Base-by-base conservation (phyloP, 2,797 vertebrate species). In the Hylomyscus alleni region DNA sequence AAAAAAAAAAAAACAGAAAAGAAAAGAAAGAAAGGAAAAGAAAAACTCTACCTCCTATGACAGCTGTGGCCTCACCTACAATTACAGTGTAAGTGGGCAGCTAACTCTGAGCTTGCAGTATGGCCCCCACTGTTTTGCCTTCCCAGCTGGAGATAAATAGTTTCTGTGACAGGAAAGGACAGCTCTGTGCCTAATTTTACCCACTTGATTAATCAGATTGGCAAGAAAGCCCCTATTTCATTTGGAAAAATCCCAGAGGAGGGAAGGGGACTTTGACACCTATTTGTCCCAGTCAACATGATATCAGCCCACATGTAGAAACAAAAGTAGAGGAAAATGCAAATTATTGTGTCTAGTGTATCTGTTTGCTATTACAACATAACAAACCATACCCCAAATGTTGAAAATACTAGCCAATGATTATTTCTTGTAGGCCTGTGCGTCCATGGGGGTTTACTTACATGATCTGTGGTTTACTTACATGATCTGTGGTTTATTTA, bases 301-400 rank as follows among this genome's bases (percentile, higher is more conserved):
- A 52, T 47, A 69, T 69, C 20, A 86, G 81, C 47, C 31, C 73
- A 92, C 87, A 75, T 54, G 17, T 62, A 56, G 58, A 37, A 80
- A 81, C 26, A 54, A 93, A 93, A 40, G 13, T n/a, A 44, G n/a
- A 94, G 52, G 34, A 52, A 95, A 96, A 86, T 78, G 12, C 10
- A 50, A 31, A 89, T 44, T 62, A 73, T 37, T 72, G 0, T 83
- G 22, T 82, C 24, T 80, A 37, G 0, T 60, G 67, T 80, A 47
- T 69, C 40, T n/a, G 19, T 85, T 81, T 80, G 47, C n/a, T 77
- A 40, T 91, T 80, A 4, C 80, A 90, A 17, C 7, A 9, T 90
- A 62, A 88, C 90, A 89, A 89, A 75, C 8, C 1, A 89, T 17
- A 3, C 50, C 76, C 26, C 2, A 58, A 69, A 54, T 1, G 17